These are phyloP conservation scores for Lagopus muta DNA, from an alignment of 2,113 vertebrate species.

Conservation along the genomic window DNA sequence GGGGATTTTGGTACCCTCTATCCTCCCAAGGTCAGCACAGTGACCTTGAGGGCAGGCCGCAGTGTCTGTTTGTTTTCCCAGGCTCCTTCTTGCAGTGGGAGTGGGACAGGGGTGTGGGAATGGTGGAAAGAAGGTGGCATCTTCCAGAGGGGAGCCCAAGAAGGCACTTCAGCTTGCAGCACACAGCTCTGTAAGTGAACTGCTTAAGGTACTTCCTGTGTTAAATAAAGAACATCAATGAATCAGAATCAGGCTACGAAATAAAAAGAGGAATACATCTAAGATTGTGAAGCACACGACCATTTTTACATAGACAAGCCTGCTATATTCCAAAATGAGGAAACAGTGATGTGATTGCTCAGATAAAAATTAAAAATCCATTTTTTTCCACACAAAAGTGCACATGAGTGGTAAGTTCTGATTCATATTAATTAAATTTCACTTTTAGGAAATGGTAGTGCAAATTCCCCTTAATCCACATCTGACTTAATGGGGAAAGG, in stretches of 20 bases:
- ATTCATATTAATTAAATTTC: neutral
- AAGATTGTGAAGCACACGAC: neutral
- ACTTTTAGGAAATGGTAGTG: slow-evolving; percentile 17
- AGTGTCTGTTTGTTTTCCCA: slow-evolving; percentile 67
- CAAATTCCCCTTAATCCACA: neutral
- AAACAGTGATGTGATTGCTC: neutral
- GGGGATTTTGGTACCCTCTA: slow-evolving; percentile 25
- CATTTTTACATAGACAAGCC: neutral
- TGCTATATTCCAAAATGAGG: neutral
- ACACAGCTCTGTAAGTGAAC: neutral
- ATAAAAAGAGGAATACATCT: neutral
- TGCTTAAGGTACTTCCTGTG: neutral
- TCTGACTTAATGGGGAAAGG: neutral
- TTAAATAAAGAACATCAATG: neutral
- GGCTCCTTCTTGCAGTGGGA: slow-evolving; percentile 28
- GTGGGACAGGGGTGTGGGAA: neutral
- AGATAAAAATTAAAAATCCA: neutral
- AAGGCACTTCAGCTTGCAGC: neutral
- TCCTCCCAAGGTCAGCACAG: slow-evolving; percentile 57
- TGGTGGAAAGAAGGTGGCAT: neutral
- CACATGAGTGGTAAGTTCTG: neutral
- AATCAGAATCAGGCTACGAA: neutral
- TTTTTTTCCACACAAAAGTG: neutral
- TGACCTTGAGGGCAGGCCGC: slow-evolving; percentile 46
- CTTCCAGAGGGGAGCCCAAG: neutral